phyloP scores from a whole-genome alignment of 2,888 invertebrate species.

The Trypoxylon attenuatum region DNA sequence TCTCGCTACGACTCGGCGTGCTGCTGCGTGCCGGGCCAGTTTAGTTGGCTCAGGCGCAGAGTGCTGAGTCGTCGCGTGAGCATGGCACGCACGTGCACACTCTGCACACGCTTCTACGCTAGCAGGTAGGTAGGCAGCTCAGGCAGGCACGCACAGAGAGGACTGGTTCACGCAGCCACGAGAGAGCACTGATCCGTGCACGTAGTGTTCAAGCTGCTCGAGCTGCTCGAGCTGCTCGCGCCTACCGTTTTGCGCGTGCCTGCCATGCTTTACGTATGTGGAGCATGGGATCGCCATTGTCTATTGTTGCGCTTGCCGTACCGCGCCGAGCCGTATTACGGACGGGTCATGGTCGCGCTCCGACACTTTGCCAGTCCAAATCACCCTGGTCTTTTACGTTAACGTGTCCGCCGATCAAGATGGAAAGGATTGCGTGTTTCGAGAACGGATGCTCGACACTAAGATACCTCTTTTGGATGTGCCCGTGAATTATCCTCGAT shows the following conservation, averaged over 20 bases:
- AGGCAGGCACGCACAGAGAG: background rate
- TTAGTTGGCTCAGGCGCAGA: background rate
- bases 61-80: conserved; percentile 46
- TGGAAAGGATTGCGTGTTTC: conserved; percentile 40
- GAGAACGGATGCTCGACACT: conserved; percentile 14
- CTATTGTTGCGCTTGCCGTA: no score
- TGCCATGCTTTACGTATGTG: conserved; percentile 66
- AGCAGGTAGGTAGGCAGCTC: conserved; percentile 7
- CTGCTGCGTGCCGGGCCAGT: background rate
- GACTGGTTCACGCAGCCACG: conserved; percentile 21
- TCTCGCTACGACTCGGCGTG: conserved; percentile 45
- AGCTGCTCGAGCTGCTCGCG: conserved; percentile 12
- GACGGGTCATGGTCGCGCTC: conserved; percentile 67
- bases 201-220: background rate
- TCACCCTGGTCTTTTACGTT: conserved; percentile 8
- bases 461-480: background rate
- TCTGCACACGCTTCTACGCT: no score
- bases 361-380: conserved; percentile 49
- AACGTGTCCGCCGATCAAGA: conserved; percentile 22
- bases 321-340: conserved; percentile 56
- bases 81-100: conserved; percentile 24
- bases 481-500: background rate
- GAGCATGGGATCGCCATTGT: conserved; percentile 73
- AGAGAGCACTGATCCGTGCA: background rate
- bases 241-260: conserved; percentile 50